phyloP scores from a whole-genome alignment of 2,888 invertebrate genomes.

The Caenorhabditis sulstoni region DNA sequence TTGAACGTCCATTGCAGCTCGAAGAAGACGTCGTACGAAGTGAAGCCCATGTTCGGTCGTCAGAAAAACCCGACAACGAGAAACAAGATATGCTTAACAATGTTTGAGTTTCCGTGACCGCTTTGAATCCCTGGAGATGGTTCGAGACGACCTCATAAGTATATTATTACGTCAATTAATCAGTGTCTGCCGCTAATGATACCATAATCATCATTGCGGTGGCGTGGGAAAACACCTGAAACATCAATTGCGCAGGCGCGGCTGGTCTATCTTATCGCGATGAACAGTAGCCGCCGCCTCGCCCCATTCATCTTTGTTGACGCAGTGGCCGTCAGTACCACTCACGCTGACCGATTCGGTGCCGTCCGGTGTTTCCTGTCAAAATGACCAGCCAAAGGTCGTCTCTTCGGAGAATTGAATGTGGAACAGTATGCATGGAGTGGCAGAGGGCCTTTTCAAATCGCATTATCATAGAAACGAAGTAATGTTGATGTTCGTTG shows the following conservation, averaged over 20 bases:
- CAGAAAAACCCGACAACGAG: no score
- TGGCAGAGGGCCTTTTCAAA: neutral
- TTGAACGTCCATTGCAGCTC: no score
- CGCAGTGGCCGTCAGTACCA: constrained; percentile 50
- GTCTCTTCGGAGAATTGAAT: constrained; percentile 7
- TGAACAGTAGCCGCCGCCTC: constrained; percentile 23
- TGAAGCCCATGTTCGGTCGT: no score
- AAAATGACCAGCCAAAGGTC: constrained; percentile 56
- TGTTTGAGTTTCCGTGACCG: no score
- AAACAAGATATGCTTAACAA: no score
- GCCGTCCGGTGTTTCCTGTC: constrained; percentile 48
- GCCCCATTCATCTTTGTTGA: constrained; percentile 43
- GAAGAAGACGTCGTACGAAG: no score
- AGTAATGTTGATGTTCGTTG: no score
- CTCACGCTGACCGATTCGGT: constrained; percentile 40
- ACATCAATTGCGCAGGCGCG: neutral
- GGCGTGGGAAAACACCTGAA: constrained; percentile 3
- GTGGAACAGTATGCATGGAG: neutral
- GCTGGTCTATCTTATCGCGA: constrained; percentile 38
- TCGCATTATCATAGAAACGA: constrained; percentile 1
- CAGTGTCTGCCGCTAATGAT: neutral
- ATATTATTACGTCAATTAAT: constrained; percentile 3
- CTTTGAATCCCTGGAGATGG: no score
- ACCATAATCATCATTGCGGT: neutral
- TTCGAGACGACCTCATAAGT: neutral